These are phyloP conservation scores for Globodera rostochiensis DNA, from an alignment of 1,140 invertebrate genomes.

Conservation along the genomic window DNA sequence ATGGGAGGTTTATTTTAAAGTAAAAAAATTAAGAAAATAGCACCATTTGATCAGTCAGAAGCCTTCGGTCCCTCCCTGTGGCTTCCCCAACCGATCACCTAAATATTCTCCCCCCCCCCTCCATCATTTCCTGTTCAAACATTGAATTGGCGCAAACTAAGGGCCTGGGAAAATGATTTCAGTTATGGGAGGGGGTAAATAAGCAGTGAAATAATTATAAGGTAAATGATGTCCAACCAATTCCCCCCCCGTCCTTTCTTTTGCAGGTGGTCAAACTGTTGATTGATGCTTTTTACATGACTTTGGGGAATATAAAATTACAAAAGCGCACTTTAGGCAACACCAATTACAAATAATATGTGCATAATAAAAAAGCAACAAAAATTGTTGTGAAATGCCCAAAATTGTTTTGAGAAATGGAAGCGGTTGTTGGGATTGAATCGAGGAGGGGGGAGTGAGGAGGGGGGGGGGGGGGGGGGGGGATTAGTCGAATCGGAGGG, in stretches of 20 bases:
- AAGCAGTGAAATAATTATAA: neutral
- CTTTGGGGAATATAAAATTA: too few species aligned
- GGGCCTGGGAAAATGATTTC: neutral
- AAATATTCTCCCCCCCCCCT: neutral
- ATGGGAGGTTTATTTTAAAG: too few species aligned
- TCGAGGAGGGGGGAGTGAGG: neutral
- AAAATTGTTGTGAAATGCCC: too few species aligned
- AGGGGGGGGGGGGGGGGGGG: too few species aligned
- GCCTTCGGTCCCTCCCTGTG: too few species aligned
- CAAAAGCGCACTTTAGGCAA: too few species aligned
- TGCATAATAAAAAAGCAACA: too few species aligned
- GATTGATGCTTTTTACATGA: too few species aligned
- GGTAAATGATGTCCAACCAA: neutral
- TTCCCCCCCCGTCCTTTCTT: too few species aligned
- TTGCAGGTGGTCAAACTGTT: neutral
- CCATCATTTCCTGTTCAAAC: neutral
- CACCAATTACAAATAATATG: too few species aligned
- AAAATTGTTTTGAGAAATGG: neutral
- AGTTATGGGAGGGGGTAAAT: neutral
- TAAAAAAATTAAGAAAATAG: too few species aligned
- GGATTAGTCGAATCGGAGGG: neutral
- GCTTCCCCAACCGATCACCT: neutral
- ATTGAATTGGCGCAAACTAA: conserved; percentile 1
- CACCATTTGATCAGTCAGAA: too few species aligned
- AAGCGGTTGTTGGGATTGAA: neutral